Evolutionary conservation across 2,888 invertebrate species (phyloP).

Genomic region (Andrena haemorrhoa): DNA sequence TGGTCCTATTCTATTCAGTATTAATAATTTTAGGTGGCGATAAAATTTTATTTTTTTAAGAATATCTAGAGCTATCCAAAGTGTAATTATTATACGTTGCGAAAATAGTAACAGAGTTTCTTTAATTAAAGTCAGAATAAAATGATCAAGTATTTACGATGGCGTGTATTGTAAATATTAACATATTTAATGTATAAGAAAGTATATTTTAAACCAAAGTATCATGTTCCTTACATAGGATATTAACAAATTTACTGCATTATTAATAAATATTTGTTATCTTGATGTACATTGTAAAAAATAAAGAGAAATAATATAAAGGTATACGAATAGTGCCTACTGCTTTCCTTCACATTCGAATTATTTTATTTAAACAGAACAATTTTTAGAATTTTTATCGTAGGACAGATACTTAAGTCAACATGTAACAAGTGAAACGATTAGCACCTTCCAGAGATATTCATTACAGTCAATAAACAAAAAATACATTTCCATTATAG

Average conservation of each 20-base stretch:
- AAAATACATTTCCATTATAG: constrained; percentile 29
- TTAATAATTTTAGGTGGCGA: constrained; percentile 14
- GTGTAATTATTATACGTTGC: constrained; percentile 24
- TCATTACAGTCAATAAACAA: constrained; percentile 35
- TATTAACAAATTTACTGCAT: constrained; percentile 57
- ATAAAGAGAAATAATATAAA: constrained; percentile 67
- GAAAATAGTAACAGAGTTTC: constrained; percentile 27
- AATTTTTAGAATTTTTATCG: constrained; percentile 49
- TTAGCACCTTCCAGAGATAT: constrained; percentile 52
- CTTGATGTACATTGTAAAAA: constrained; percentile 64
- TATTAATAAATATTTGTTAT: constrained; percentile 68
- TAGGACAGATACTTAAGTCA: constrained; percentile 44
- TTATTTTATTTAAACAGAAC: constrained; percentile 62
- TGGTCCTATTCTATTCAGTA: constrained; percentile 35
- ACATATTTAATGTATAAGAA: constrained; percentile 67
- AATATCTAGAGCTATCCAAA: constrained; percentile 30
- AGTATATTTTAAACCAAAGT: constrained; percentile 73
- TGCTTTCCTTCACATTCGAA: constrained; percentile 32
- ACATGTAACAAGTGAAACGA: constrained; percentile 58
- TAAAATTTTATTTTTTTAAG: constrained; percentile 20
- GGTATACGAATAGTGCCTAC: constrained; percentile 46
- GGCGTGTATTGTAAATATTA: constrained; percentile 55
- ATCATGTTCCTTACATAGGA: constrained; percentile 70
- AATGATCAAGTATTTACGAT: constrained; percentile 30
- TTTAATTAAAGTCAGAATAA: constrained; percentile 28